Evolutionary conservation across 2,113 vertebrate genomes (phyloP), one percentile per base, ranked within the genome.

Genomic region (Rissa tridactyla): DNA sequence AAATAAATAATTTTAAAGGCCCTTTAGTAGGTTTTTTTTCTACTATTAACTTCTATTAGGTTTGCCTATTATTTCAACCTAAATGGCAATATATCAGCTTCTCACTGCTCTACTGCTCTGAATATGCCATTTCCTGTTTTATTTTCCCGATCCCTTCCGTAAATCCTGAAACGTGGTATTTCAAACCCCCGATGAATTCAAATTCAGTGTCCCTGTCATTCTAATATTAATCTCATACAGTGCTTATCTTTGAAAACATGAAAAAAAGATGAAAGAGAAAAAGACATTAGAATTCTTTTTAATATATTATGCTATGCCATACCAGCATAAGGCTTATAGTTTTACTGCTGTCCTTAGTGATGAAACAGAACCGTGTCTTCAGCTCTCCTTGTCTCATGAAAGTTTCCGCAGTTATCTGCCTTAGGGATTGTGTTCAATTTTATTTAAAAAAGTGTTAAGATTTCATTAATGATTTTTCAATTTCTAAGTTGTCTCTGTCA

Each of bases 261-360:
- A 91, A 91, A 96, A 96, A 96, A 92, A 96, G 91, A 96, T 95
- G 78, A 96, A 97, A 95, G 77, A 55, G 68, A 73, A 89, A 91
- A 91, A 91, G 86, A 85, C 84, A 95, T 94, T 82, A 85, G 69
- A 84, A 94, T 92, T 94, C 90, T 88, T 95, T 97, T 92, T 92
- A 92, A 96, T 95, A 94, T 72, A 88, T 88, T 95, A 96, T 88
- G 91, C 70, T 90, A 65, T 93, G 79, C 71, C 75, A 81, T 76
- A 68, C 55, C 29, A 96, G 64, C 44, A 60, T 60, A 95, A 94
- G 78, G 23, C 55, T 94, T 93, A 87, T 7, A 88, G 66, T 87
- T 86, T 78, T 94, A 90, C 64, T 84, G 44, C 77, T 93, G 62
- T 83, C 81, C 79, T 90, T 68, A 86, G 42, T 75, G 88, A 94